Conservation (phyloP, 35 echinoderm and acorn worm species). For the Apostichopus japonicus region DNA sequence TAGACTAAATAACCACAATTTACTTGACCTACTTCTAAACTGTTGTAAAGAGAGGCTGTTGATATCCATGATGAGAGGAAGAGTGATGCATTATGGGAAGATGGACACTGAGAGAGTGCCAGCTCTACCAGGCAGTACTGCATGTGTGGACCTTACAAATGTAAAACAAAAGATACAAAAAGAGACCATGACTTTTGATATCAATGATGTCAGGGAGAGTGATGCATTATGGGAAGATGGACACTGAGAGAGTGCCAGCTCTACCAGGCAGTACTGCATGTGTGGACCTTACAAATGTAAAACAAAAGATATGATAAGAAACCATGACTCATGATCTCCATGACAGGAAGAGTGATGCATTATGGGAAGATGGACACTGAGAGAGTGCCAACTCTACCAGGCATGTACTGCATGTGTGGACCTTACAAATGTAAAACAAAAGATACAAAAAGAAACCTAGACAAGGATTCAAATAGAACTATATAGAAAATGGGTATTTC, state of each 20-base stretch:
- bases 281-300: background rate
- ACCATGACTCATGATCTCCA: slow-evolving; percentile 9
- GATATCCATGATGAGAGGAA: slow-evolving; percentile 63
- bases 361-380: slow-evolving; percentile 55
- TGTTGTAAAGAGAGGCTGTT: slow-evolving; percentile 26
- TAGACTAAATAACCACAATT: background rate
- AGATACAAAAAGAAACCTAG: too few species aligned
- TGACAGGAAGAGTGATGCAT: slow-evolving; percentile 64
- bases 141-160: slow-evolving; percentile 13
- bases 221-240: slow-evolving; percentile 60
- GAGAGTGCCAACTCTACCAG: slow-evolving; percentile 28
- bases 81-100: slow-evolving; percentile 64
- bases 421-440: too few species aligned
- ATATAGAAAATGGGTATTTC: too few species aligned
- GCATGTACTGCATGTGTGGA: background rate
- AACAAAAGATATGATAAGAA: background rate
- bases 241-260: slow-evolving; percentile 46
- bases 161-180: background rate
- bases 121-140: slow-evolving; percentile 25
- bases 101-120: slow-evolving; percentile 44
- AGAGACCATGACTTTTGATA: background rate
- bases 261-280: slow-evolving; percentile 25
- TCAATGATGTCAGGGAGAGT: slow-evolving; percentile 58
- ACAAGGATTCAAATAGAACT: too few species aligned
- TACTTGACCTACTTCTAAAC: slow-evolving; percentile 12